These are phyloP conservation scores for Epinephelus fuscoguttatus DNA, from an alignment of 2,113 vertebrate genomes.

Conservation along the genomic window DNA sequence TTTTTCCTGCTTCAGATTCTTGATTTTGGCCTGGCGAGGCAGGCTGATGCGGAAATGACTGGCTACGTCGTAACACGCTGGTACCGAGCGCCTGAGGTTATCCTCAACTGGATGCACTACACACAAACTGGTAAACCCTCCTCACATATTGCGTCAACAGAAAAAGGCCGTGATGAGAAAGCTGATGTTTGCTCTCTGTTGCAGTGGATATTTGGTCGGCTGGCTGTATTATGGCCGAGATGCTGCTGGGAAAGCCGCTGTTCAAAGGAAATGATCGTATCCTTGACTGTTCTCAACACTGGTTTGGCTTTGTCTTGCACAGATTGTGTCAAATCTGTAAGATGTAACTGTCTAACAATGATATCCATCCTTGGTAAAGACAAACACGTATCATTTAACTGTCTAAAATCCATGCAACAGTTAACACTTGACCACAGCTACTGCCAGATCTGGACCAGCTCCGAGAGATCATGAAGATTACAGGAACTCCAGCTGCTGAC, in stretches of 20 bases:
- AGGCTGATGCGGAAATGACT: conserved; percentile 95
- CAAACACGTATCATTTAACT: background rate
- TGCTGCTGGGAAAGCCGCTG: conserved; percentile 93
- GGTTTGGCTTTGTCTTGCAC: background rate
- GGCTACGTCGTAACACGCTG: conserved; percentile 98
- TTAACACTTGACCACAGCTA: conserved; percentile 73
- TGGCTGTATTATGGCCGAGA: conserved; percentile 99
- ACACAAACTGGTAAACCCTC: conserved; percentile 89
- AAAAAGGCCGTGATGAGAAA: background rate
- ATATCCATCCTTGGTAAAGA: too few relatives aligned
- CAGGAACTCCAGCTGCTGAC: conserved; percentile 92
- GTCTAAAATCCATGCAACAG: background rate
- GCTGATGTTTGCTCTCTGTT: conserved; percentile 36
- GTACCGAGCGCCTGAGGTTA: conserved; percentile 97
- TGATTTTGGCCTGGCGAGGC: conserved; percentile 95
- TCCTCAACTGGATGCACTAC: conserved; percentile 98
- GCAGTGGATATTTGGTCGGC: conserved; percentile 99
- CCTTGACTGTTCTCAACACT: conserved; percentile 74
- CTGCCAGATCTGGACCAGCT: conserved; percentile 94
- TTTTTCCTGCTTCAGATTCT: conserved; percentile 86
- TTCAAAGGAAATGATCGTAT: conserved; percentile 99
- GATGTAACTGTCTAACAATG: too few relatives aligned
- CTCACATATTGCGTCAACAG: background rate
- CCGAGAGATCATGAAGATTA: conserved; percentile 98
- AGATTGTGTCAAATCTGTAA: background rate